phyloP scores from a whole-genome alignment of 1,140 invertebrate genomes.

The Meteorus sp. region DNA sequence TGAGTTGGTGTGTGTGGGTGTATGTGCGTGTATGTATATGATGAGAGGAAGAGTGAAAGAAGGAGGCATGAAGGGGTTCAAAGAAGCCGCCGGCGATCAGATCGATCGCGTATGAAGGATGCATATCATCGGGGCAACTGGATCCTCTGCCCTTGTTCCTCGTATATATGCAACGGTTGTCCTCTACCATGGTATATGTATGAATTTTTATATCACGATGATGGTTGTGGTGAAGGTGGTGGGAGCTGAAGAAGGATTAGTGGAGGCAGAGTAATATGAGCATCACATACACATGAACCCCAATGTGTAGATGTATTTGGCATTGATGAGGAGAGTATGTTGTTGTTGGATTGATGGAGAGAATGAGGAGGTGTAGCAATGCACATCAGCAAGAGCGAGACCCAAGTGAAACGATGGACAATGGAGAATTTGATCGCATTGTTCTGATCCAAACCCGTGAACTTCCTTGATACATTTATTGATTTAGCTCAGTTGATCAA shows the following conservation, averaged over 20 bases:
- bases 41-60: no score
- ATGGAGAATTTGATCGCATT: no score
- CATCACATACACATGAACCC: conserved; percentile 6
- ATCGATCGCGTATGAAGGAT: conserved; percentile 33
- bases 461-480: no score
- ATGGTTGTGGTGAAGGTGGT: conserved; percentile 6
- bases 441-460: no score
- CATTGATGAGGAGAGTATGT: conserved; percentile 19
- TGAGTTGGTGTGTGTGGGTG: no score
- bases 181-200: no score
- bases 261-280: conserved; percentile 17
- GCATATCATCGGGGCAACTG: conserved; percentile 26
- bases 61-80: conserved; percentile 32
- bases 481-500: conserved; percentile 1
- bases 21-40: no score
- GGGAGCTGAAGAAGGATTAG: background rate
- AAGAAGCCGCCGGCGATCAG: conserved; percentile 43
- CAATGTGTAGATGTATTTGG: conserved; percentile 13
- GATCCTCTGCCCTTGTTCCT: conserved; percentile 20
- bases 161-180: no score
- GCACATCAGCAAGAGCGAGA: no score
- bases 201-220: no score
- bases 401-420: conserved; percentile 23
- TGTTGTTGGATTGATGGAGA: background rate
- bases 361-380: conserved; percentile 9